Evolutionary conservation across 92 coral and sea anemone genomes (phyloP).

Genomic region (Porites divaricata): DNA sequence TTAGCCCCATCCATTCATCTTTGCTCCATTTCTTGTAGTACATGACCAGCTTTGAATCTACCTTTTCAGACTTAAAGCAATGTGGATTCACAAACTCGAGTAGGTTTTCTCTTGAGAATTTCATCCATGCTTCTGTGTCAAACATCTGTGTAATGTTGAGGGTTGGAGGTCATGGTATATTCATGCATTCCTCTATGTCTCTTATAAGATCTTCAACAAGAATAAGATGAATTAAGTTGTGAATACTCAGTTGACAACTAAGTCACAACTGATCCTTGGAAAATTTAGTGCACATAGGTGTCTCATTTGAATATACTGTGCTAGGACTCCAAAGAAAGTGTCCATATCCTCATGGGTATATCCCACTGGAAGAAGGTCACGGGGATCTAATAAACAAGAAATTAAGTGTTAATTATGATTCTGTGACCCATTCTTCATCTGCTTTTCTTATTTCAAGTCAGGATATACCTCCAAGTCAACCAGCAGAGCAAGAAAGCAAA

Average conservation of each 20-base stretch:
- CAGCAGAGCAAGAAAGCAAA: conserved; percentile 42
- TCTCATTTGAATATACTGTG: conserved; percentile 25
- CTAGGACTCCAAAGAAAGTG: conserved; percentile 60
- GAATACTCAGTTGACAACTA: too few relatives aligned
- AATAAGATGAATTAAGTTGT: too few relatives aligned
- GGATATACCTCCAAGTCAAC: conserved; percentile 55
- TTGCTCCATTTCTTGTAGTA: conserved; percentile 55
- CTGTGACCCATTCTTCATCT: background rate
- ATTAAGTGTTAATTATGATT: conserved; percentile 14
- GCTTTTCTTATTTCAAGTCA: background rate
- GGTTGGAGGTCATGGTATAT: conserved; percentile 24
- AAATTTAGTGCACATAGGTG: too few relatives aligned
- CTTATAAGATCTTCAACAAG: too few relatives aligned
- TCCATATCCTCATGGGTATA: conserved; percentile 66
- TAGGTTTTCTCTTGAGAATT: conserved; percentile 9
- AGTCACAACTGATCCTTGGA: too few relatives aligned
- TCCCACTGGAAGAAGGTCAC: conserved; percentile 56
- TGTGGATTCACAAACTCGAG: conserved; percentile 34
- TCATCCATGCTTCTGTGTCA: conserved; percentile 34
- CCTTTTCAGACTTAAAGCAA: conserved; percentile 45
- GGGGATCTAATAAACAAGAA: conserved; percentile 18
- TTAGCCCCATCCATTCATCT: conserved; percentile 40
- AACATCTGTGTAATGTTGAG: conserved; percentile 18
- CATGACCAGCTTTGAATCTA: conserved; percentile 40
- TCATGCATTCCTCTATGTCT: conserved; percentile 25